These are phyloP conservation scores for Brachyopa scutellaris DNA, from an alignment of 2,888 invertebrate species.

Conservation along the genomic window DNA sequence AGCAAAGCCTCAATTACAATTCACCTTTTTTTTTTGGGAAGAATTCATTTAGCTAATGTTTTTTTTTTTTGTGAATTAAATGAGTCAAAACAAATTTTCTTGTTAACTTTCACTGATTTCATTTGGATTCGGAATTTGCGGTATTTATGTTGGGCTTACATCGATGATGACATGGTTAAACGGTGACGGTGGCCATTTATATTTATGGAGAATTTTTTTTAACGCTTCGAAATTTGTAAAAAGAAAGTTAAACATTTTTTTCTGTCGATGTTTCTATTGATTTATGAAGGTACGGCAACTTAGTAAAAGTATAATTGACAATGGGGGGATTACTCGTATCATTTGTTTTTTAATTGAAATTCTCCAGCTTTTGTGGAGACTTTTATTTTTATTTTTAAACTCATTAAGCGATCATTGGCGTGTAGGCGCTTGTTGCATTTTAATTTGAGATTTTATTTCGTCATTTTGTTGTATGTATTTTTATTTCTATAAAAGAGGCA, in stretches of 20 bases:
- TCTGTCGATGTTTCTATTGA: background rate
- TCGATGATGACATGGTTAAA: background rate
- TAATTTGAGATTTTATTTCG: background rate
- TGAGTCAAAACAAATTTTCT: conserved; percentile 30
- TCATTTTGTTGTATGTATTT: background rate
- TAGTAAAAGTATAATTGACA: conserved; percentile 20
- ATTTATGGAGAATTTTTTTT: background rate
- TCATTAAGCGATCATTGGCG: conserved; percentile 53
- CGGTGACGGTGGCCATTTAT: background rate
- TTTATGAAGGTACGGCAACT: background rate
- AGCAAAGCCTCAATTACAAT: background rate
- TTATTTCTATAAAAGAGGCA: background rate
- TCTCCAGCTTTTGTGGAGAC: background rate
- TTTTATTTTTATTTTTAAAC: no score
- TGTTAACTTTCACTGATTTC: conserved; percentile 52
- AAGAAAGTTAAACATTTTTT: conserved; percentile 22
- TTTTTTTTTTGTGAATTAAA: background rate
- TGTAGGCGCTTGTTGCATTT: background rate
- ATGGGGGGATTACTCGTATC: background rate
- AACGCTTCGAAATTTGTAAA: background rate
- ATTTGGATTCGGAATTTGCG: background rate
- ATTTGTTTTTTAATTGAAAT: conserved; percentile 30
- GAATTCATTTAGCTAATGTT: background rate
- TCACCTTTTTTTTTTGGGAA: background rate
- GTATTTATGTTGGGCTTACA: conserved; percentile 1